Percentiles rank a stretch among this genome's conserved stretches.
These are phyloP conservation scores for Lepus townsendii DNA, from an alignment of 2,797 vertebrate species.

Conservation along the genomic window DNA sequence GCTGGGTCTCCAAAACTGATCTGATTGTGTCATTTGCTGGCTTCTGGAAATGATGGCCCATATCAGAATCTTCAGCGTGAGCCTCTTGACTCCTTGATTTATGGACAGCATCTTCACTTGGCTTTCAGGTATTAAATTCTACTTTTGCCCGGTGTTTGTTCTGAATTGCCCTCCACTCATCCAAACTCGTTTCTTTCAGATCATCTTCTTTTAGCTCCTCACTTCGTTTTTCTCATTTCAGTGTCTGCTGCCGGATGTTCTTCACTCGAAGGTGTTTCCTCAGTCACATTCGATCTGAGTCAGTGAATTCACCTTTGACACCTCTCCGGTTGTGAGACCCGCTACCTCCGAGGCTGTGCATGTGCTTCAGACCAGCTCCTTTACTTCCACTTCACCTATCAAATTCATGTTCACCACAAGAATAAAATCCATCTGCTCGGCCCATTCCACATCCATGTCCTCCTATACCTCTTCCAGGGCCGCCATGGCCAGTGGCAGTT, in stretches of 20 bases:
- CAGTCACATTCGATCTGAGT: conserved; percentile 88
- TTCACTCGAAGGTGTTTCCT: conserved; percentile 92
- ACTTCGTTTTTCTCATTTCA: conserved; percentile 98
- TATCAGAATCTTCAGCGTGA: conserved; percentile 92
- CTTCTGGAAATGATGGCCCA: conserved; percentile 99
- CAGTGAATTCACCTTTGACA: conserved; percentile 95
- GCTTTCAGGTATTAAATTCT: conserved; percentile 99
- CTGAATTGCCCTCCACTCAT: conserved; percentile 99
- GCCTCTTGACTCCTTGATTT: conserved; percentile 99
- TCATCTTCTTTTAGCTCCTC: conserved; percentile 98
- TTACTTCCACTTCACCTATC: conserved; percentile 87
- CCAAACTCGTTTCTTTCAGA: conserved; percentile 99
- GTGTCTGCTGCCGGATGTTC: conserved; percentile 93
- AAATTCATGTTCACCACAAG: conserved; percentile 81
- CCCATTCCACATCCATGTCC: conserved; percentile 91
- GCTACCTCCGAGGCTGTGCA: conserved; percentile 95
- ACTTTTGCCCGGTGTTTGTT: conserved; percentile 99
- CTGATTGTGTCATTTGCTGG: conserved; percentile 99
- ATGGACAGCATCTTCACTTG: conserved; percentile 98
- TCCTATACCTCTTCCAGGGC: too few species aligned
- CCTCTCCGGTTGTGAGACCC: conserved; percentile 96
- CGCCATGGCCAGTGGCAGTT: conserved; percentile 93
- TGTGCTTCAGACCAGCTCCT: conserved; percentile 88
- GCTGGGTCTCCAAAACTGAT: conserved; percentile 99
- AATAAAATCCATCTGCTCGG: conserved; percentile 95